Evolutionary conservation across 2,113 vertebrate genomes (phyloP).

Genomic region (Cyprinodon tularosa): DNA sequence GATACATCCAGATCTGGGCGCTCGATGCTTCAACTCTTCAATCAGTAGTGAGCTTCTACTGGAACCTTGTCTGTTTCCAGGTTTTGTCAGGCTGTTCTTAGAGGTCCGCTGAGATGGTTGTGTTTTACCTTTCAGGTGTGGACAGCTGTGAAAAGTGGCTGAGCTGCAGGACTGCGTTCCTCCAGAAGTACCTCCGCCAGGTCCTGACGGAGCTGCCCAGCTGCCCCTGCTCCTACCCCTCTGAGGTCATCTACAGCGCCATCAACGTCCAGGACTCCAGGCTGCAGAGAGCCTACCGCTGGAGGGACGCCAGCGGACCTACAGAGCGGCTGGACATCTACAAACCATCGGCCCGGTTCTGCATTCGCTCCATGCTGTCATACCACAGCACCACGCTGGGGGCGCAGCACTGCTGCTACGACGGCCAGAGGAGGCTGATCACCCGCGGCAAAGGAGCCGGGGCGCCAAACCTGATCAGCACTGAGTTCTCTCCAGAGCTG

Average conservation of each 20-base stretch:
- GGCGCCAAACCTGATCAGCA: constrained; percentile 7
- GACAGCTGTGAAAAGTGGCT: constrained; percentile 30
- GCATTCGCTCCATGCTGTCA: constrained; percentile 20
- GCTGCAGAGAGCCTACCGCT: neutral
- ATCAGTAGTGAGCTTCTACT: too few species aligned
- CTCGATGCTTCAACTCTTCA: too few species aligned
- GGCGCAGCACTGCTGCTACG: constrained; percentile 20
- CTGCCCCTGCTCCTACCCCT: constrained; percentile 22
- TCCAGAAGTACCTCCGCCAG: constrained; percentile 21
- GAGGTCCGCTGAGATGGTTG: too few species aligned
- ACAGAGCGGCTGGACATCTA: constrained; percentile 21
- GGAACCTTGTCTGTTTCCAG: too few species aligned
- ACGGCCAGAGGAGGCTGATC: constrained; percentile 9
- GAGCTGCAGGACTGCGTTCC: constrained; percentile 16
- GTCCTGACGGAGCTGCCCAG: constrained; percentile 15
- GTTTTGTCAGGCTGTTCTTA: too few species aligned
- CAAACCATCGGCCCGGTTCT: constrained; percentile 17
- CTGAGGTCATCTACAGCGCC: constrained; percentile 10
- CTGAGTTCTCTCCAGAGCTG: constrained; percentile 17
- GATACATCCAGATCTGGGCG: too few species aligned
- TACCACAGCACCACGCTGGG: constrained; percentile 11
- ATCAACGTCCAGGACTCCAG: constrained; percentile 9
- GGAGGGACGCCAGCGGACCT: constrained; percentile 18
- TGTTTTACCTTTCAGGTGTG: constrained; percentile 11
- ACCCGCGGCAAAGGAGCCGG: constrained; percentile 9